Evolutionary conservation across 2,888 invertebrate genomes (phyloP).

Genomic region (Embidobia sp.): DNA sequence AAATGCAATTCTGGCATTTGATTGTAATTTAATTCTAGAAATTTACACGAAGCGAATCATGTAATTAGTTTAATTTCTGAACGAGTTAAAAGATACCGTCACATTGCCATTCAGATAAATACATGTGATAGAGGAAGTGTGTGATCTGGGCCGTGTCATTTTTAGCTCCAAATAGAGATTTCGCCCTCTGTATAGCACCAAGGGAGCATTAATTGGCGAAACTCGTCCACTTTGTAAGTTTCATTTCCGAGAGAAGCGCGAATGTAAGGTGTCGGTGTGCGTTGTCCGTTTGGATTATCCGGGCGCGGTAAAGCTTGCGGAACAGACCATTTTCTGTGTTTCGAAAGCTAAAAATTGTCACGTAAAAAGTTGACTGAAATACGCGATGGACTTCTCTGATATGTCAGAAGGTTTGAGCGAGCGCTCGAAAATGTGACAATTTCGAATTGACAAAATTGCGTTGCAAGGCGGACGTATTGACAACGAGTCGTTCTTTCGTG

Average conservation of each 20-base stretch:
- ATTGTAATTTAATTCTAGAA: too few relatives aligned
- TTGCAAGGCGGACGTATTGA: background rate
- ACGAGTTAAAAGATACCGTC: slow-evolving; percentile 1
- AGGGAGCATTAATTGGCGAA: slow-evolving; percentile 31
- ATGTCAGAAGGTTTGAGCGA: slow-evolving; percentile 16
- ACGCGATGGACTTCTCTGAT: slow-evolving; percentile 42
- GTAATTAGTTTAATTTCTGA: slow-evolving; percentile 12
- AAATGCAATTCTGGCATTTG: too few relatives aligned
- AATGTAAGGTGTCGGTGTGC: slow-evolving; percentile 12
- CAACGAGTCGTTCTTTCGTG: too few relatives aligned
- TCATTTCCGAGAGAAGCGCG: slow-evolving; percentile 3
- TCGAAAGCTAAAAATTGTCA: slow-evolving; percentile 35
- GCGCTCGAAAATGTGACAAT: slow-evolving; percentile 30
- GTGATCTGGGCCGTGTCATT: slow-evolving; percentile 9
- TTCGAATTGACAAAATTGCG: slow-evolving; percentile 11
- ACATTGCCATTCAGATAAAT: background rate
- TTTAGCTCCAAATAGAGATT: slow-evolving; percentile 24
- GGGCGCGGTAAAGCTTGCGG: background rate
- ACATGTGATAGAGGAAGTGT: background rate
- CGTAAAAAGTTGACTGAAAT: slow-evolving; percentile 44
- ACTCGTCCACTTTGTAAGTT: slow-evolving; percentile 22
- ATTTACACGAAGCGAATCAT: too few relatives aligned
- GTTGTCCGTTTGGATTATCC: slow-evolving; percentile 13
- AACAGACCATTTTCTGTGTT: slow-evolving; percentile 22
- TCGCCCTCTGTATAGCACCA: slow-evolving; percentile 11